Evolutionary conservation across 2,888 invertebrate genomes (phyloP), one percentile per base, ranked within the genome.

Genomic region (Kuschelorhynchus macadamiae): DNA sequence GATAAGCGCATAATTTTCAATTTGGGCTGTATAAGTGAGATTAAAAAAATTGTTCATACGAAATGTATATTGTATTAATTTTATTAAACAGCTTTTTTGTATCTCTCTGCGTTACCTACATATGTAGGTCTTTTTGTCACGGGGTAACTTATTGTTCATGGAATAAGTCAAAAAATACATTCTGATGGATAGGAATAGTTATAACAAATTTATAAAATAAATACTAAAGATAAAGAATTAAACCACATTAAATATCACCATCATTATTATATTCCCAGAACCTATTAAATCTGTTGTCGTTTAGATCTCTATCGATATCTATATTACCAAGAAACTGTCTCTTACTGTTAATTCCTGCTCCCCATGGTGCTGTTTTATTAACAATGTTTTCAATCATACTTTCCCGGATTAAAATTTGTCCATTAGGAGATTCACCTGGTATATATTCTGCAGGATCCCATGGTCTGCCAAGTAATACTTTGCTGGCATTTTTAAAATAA

Each of bases 391-490:
- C 50, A 36, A 50, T 50, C 36, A 17, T 17, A 36, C 12, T 36
- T 12, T 47, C 36, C 7, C 47, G 32, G 20, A 59, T 59, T 11
- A 59, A 18, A 12, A 59, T 32, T 21, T 59, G 47, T 2, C 47
- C 59, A 59, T 59, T 59, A 9, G 59, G 47, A 14, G 59, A 59
- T 7, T 46, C 47, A 1, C 21, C 39, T 2, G 59, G 47, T 32
- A 47, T 20, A 17, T 36, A 52, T n/a, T 25, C 36, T 3, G 5
- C 1, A 1, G 46, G 20, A 33, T 57, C 57, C 57, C 57, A 57
- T 20, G 57, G 11, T 36, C 57, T 57, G 12, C 33, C 57, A 0
- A 57, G 21, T 3, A 1, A 12, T 8, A 57, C 30, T 4, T 44
- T 42, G 25, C 14, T 5, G 17, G 2, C 30, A 18, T 41, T n/a